phyloP scores from a whole-genome alignment of 2,113 vertebrate genomes.

The Pterocles gutturalis region DNA sequence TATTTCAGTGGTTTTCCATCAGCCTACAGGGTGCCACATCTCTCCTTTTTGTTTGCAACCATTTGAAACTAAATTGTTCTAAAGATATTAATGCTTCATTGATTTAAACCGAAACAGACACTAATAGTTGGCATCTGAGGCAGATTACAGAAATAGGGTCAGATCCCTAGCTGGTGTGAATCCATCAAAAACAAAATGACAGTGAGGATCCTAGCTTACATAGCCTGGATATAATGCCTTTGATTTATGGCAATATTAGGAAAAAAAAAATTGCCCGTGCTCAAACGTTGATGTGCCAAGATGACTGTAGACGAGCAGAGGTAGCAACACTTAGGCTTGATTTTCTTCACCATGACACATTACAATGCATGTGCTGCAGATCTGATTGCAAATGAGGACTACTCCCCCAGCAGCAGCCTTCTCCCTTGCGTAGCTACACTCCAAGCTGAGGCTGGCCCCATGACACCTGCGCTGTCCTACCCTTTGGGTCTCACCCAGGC shows the following conservation, averaged over 20 bases:
- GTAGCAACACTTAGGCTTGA: neutral
- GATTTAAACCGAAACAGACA: slow-evolving; percentile 18
- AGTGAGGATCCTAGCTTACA: neutral
- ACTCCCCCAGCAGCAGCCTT: neutral
- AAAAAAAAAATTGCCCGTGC: neutral
- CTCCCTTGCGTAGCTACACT: neutral
- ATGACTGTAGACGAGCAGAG: neutral
- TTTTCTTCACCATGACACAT: neutral
- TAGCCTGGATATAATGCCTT: neutral
- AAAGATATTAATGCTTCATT: slow-evolving; percentile 43
- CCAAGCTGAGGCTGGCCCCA: neutral
- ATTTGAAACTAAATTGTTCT: neutral
- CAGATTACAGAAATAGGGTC: slow-evolving; percentile 13
- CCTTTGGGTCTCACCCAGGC: neutral
- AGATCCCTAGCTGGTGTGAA: slow-evolving; percentile 5
- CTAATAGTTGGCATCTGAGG: neutral
- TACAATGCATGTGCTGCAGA: neutral
- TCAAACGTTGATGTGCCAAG: neutral
- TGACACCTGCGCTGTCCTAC: neutral
- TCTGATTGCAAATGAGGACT: neutral
- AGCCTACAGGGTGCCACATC: neutral
- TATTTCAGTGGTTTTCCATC: neutral
- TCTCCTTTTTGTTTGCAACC: slow-evolving; percentile 18
- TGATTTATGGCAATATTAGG: neutral
- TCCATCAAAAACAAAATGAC: neutral